phyloP scores from a whole-genome alignment of 2,797 vertebrate species.

The Gambelia wislizenii region DNA sequence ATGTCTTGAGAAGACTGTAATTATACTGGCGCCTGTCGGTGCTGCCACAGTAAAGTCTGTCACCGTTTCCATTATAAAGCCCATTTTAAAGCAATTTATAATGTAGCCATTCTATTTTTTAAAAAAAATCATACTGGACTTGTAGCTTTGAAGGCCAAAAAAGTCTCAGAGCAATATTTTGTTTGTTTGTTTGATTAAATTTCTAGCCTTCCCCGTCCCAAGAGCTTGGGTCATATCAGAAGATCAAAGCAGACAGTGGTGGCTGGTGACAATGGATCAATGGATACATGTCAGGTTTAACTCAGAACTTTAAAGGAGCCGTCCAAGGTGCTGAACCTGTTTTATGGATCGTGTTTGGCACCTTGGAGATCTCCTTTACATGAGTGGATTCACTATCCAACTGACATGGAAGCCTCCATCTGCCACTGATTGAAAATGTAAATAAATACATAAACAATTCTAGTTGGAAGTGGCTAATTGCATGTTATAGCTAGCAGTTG shows the following conservation, averaged over 20 bases:
- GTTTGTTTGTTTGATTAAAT: neutral
- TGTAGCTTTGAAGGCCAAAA: constrained; percentile 61
- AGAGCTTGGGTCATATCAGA: neutral
- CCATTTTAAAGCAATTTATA: constrained; percentile 71
- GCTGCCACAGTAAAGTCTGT: constrained; percentile 74
- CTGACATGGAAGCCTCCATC: too few relatives aligned
- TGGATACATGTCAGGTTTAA: too few relatives aligned
- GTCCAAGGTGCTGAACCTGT: too few relatives aligned
- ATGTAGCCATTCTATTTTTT: constrained; percentile 41
- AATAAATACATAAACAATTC: neutral
- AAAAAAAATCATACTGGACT: constrained; percentile 63
- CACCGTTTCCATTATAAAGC: constrained; percentile 74
- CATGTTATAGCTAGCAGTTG: neutral
- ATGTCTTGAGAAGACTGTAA: constrained; percentile 76
- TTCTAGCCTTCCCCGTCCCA: neutral
- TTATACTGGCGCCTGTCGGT: constrained; percentile 76
- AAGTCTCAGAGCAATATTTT: constrained; percentile 40
- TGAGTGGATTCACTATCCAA: too few relatives aligned
- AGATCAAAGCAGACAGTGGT: too few relatives aligned
- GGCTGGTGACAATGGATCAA: neutral
- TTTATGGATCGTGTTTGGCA: too few relatives aligned
- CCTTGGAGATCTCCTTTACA: too few relatives aligned
- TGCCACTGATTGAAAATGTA: too few relatives aligned
- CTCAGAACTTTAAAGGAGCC: too few relatives aligned
- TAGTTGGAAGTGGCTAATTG: neutral